Base-by-base conservation (phyloP, 2,888 invertebrate genomes). In the Dryobota labecula region DNA sequence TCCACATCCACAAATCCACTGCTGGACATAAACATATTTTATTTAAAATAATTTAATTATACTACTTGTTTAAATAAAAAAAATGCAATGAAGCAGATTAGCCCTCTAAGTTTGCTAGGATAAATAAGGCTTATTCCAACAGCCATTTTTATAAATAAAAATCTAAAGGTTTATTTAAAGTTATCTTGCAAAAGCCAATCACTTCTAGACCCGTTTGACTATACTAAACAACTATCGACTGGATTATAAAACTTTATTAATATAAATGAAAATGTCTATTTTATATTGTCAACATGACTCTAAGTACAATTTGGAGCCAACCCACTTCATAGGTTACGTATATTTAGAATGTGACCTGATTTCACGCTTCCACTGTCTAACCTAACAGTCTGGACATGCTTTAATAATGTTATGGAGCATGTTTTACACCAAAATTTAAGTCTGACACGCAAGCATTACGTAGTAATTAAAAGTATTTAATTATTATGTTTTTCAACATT, bases 311-410 rank as follows among this genome's bases (percentile, higher is more conserved):
- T 74, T 75, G 80, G 61, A 76, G 78, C 76, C 67, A 79, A 78
- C 84, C 70, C 51, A 76, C 66, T 69, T 53, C 70, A 75, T 84
- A 84, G 82, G 82, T 76, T 76, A 75, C 78, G 83, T 87, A 87
- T 83, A 84, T 84, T 84, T 87, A 87, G 87, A 80, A 20, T 63
- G 69, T 80, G 88, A 85, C 87, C 88, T 76, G 63, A 82, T 85
- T 87, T 83, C 80, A 81, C 45, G 57, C 70, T 60, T 83, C 62
- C 69, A 75, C 71, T 58, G 65, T 73, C 74, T 64, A 60, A 33
- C 41, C 62, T 70, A 56, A 65, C 65, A 62, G 71, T 65, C 73
- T 76, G 73, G 73, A 81, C 61, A 76, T 69, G 66, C 47, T 81
- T 76, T 75, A 66, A 75, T 78, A 75, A 75, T 77, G 70, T 76